A percentile compares a stretch with the other conserved stretches of the same genome.
Evolutionary conservation across 2,113 vertebrate genomes (phyloP).

Genomic region (Oxyruncus cristatus): DNA sequence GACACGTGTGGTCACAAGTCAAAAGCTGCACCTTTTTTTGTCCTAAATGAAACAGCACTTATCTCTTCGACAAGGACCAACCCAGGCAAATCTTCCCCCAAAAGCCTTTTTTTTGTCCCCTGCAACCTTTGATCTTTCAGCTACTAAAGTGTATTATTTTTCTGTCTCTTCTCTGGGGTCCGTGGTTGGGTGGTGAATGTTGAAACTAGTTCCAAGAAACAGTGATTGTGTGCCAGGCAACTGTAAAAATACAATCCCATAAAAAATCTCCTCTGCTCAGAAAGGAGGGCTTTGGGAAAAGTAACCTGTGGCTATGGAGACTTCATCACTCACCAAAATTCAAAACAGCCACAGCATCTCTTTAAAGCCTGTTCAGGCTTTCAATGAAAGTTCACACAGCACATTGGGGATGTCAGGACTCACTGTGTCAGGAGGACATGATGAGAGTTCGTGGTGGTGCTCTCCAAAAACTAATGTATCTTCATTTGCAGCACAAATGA

Average conservation of each 20-base stretch:
- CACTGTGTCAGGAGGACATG: accelerated
- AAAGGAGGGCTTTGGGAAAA: neutral
- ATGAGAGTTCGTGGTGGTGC: neutral
- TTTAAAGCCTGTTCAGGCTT: neutral
- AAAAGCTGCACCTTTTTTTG: neutral
- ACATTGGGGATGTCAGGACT: neutral
- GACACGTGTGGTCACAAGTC: neutral
- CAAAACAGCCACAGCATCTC: neutral
- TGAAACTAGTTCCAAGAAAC: neutral
- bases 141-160: neutral
- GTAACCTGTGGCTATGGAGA: neutral
- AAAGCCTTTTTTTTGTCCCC: neutral
- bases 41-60: neutral
- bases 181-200: accelerated
- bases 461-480: neutral
- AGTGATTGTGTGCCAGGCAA: neutral
- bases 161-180: neutral
- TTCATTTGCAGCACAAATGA: conserved; percentile 1
- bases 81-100: neutral
- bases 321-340: neutral
- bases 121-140: neutral
- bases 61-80: neutral
- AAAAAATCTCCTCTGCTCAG: neutral
- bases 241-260: neutral
- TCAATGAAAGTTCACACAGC: neutral